Base-by-base conservation (phyloP, 2,797 vertebrate species). In the Mus minutoides region DNA sequence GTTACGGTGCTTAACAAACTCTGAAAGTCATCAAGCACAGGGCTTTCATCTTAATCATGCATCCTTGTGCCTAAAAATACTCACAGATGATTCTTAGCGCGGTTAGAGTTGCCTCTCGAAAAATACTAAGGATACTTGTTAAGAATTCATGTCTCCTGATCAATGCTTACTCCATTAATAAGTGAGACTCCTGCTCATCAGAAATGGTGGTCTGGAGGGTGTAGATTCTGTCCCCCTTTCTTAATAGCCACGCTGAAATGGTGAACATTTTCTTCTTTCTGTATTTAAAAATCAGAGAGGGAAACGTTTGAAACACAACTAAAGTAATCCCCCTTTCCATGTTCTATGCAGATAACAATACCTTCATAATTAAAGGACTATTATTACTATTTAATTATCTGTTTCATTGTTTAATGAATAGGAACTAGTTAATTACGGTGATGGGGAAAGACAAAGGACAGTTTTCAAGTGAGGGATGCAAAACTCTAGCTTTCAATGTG, bases 361-460 rank as follows among this genome's bases (percentile, higher is more conserved):
- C 97, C 97, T 97, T 98, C 95, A 97, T 97, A 97, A 98, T 98
- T 97, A 98, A 98, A 97, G 96, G 82, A 97, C 97, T 97, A 97
- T 98, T 98, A 98, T 98, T 98, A 97, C 97, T 98, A 97, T 97
- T 97, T 98, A 97, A 97, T 98, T 96, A 96, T 97, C 97, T 98
- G 96, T 90, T 97, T 97, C 97, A 96, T 97, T 97, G 95, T 98
- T 97, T 97, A 98, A 97, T 97, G 97, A 98, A 97, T 97, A 97
- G 92, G 94, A 97, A 95, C 97, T 97, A 93, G 97, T 98, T 97
- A 97, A 98, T 97, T 97, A 97, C 62, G 80, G 96, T 93, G 95
- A 97, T 95, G 95, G 90, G 73, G 83, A 93, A 95, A 98, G 96
- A 97, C 97, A 98, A 98, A 97, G 96, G 92, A 96, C 86, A 90